Conservation (phyloP, 2,113 vertebrate genomes). For the Lipophrys pholis region DNA sequence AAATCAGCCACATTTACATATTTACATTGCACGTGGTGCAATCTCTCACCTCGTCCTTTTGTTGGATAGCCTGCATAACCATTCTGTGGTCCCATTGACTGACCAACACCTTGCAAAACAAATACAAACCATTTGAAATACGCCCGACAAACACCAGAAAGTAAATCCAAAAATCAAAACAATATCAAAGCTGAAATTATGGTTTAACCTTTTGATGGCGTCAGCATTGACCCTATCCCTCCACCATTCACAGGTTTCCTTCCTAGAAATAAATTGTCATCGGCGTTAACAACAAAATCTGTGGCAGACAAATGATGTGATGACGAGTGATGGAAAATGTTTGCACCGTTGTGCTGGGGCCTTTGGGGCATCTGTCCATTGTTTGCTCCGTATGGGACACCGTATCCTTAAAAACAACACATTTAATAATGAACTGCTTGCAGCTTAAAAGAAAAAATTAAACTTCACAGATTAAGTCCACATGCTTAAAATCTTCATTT, state of each 20-base stretch:
- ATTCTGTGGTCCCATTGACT: constrained; percentile 43
- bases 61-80: constrained; percentile 56
- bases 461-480: too few species aligned
- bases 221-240: constrained; percentile 46
- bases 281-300: background rate
- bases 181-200: background rate
- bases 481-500: too few species aligned
- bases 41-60: constrained; percentile 63
- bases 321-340: background rate
- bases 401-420: constrained; percentile 62
- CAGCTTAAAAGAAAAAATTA: too few species aligned
- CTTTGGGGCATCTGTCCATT: constrained; percentile 46
- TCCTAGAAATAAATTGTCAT: constrained; percentile 53
- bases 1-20: background rate
- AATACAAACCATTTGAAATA: background rate
- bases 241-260: constrained; percentile 45
- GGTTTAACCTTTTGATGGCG: constrained; percentile 67
- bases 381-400: constrained; percentile 29
- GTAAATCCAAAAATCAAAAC: background rate
- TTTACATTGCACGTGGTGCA: background rate
- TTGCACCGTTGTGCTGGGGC: constrained; percentile 58
- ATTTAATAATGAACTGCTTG: constrained; percentile 2
- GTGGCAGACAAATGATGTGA: background rate
- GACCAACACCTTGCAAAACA: constrained; percentile 56
- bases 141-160: background rate